A percentile compares a stretch with the other conserved stretches of the same genome.
Evolutionary conservation across 2,797 vertebrate species (phyloP).

Genomic region (Tarsius wallacei): DNA sequence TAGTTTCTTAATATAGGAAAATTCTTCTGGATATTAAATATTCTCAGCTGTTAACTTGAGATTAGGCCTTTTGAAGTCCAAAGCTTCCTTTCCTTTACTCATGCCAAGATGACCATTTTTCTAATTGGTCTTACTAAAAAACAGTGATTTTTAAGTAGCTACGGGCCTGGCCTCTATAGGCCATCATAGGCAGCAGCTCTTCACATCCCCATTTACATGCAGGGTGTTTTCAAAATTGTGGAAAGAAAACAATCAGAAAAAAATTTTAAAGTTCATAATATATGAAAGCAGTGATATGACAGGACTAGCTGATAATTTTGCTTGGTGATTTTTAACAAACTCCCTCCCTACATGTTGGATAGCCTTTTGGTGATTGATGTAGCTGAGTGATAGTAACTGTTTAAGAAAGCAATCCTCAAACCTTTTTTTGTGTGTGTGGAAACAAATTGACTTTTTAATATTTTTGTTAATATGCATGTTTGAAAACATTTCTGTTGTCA

Average conservation of each 20-base stretch:
- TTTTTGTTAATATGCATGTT: constrained; percentile 65
- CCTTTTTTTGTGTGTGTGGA: background rate
- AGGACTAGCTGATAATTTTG: constrained; percentile 41
- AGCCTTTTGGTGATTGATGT: constrained; percentile 17
- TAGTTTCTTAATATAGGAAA: constrained; percentile 16
- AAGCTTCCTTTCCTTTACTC: constrained; percentile 48
- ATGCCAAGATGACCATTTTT: constrained; percentile 6
- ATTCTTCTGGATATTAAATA: background rate
- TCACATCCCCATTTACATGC: background rate
- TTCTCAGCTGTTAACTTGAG: background rate
- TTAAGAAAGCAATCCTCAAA: constrained; percentile 46
- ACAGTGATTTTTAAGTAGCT: constrained; percentile 20
- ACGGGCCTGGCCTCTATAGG: background rate
- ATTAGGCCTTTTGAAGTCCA: background rate
- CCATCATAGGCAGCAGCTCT: constrained; percentile 11
- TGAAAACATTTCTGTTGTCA: constrained; percentile 21
- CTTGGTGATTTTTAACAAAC: constrained; percentile 30
- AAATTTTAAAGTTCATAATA: background rate
- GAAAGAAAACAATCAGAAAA: constrained; percentile 51
- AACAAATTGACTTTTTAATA: background rate
- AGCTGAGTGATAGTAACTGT: background rate
- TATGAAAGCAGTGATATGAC: constrained; percentile 12
- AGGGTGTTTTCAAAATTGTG: constrained; percentile 16
- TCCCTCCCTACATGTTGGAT: background rate
- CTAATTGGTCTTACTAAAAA: constrained; percentile 31